A percentile compares a stretch with the other conserved stretches of the same genome.
phyloP scores from a whole-genome alignment of 1,140 invertebrate species.

The Melipona quadrifasciata region DNA sequence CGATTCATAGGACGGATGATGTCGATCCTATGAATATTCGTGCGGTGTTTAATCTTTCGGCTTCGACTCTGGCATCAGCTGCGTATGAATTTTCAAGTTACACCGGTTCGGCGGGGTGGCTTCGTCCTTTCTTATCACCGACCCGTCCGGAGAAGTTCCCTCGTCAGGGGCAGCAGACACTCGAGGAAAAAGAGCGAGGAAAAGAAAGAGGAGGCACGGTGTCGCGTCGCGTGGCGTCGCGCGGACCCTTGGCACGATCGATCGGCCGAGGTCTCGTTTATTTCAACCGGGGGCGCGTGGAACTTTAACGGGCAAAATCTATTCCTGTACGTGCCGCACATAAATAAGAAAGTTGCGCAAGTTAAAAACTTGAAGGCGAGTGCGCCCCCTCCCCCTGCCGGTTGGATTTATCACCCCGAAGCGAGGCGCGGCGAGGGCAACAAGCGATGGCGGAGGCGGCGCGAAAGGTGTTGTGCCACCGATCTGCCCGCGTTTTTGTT shows the following conservation, averaged over 20 bases:
- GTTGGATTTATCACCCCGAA: conserved; percentile 61
- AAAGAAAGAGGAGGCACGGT: not conserved
- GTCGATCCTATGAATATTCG: no score
- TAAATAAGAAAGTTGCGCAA: conserved; percentile 77
- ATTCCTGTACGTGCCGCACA: conserved; percentile 72
- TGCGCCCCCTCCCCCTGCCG: not conserved
- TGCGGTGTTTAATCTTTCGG: no score
- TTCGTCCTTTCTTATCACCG: not conserved
- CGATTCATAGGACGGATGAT: no score
- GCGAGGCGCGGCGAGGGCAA: conserved; percentile 3
- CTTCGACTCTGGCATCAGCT: not conserved
- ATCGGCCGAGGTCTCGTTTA: conserved; percentile 52
- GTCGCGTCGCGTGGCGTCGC: not conserved
- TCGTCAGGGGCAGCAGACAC: not conserved
- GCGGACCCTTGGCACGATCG: conserved; percentile 6
- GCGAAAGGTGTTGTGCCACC: conserved; percentile 4
- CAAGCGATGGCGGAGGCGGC: not conserved
- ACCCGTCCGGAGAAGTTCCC: not conserved
- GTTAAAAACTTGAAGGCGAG: conserved; percentile 74
- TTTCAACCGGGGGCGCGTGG: conserved; percentile 36
- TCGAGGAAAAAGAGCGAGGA: not conserved
- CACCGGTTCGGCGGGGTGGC: not conserved
- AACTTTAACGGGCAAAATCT: conserved; percentile 71
- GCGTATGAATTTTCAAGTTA: not conserved
- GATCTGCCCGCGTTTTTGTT: conserved; percentile 52